phyloP scores from a whole-genome alignment of 2,797 vertebrate genomes.

The Fratercula arctica region DNA sequence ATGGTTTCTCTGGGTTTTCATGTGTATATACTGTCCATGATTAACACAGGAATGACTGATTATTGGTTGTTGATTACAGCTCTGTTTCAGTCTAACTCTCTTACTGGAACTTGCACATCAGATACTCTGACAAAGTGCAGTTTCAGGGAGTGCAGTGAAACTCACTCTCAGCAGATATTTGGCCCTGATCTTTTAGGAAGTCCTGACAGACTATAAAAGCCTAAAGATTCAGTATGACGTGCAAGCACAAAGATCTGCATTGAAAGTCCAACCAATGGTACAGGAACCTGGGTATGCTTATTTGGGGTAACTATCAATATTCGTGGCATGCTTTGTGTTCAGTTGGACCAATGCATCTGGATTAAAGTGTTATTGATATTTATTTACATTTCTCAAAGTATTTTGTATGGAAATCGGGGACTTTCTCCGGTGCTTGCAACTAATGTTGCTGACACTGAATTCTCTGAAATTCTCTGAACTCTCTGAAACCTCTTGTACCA shows the following conservation, averaged over 20 bases:
- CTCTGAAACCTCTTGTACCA: background rate
- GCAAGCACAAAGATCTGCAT: background rate
- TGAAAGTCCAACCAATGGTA: background rate
- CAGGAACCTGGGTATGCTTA: fast-evolving
- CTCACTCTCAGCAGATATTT: background rate
- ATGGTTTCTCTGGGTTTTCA: background rate
- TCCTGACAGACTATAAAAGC: background rate
- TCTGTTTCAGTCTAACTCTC: background rate
- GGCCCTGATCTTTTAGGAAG: background rate
- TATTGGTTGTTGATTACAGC: background rate
- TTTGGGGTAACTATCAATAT: background rate
- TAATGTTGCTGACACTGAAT: background rate
- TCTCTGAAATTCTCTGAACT: background rate
- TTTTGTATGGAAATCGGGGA: background rate
- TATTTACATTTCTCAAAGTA: background rate
- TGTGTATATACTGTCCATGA: background rate
- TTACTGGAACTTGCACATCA: background rate
- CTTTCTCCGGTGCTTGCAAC: fast-evolving
- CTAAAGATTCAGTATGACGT: background rate
- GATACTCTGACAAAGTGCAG: background rate
- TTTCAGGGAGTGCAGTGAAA: background rate
- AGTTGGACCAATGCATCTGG: background rate
- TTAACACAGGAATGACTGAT: background rate
- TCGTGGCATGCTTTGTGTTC: background rate
- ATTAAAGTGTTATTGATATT: background rate